Evolutionary conservation across 2,797 vertebrate species (phyloP), one percentile per base, ranked within the genome.

Genomic region (Nyctalus aviator): DNA sequence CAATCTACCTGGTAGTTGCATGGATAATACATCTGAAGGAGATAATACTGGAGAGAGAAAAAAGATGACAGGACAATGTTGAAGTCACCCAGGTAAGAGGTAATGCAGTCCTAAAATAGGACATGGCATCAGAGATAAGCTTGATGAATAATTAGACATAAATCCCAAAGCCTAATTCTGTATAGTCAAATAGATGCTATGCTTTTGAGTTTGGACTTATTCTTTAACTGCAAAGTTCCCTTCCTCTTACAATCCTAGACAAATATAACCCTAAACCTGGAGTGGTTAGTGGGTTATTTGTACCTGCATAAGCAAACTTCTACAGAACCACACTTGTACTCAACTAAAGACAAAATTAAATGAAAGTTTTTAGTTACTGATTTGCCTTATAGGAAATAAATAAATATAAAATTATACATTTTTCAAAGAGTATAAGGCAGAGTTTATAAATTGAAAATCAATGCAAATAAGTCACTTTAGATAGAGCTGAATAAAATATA

Each of bases 401-500:
- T 46, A 82, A 82, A 41, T 1, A 78, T 32, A 79, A 84, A 91
- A 78, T 78, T 14, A 77, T 50, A 84, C 77, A 73, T 50, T 15
- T 48, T 27, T 72, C 20, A 84, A 68, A 73, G 12, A 1, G 0
- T 59, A 0, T 72, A 88, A 73, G 12, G 62, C 21, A 55, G 18
- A 83, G 6, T 1, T 62, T 75, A 5, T 53, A 83, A 68, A 82
- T 75, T 64, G 78, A 81, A 86, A 10, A 35, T 11, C 2, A 69
- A 75, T 57, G 14, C 0, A 83, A 96, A 11, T 55, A 84, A 79
- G 30, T 46, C 8, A 69, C 50, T 87, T 64, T 84, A 88, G 37
- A 81, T 25, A 85, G 92, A 94, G 5, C 14, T 68, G 3, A 94
- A 64, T 83, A 8, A 75, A 93, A 75, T 59, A 84, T 62, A 73